Evolutionary conservation across 2,888 invertebrate genomes (phyloP).

Genomic region (Odontocerum albicorne): DNA sequence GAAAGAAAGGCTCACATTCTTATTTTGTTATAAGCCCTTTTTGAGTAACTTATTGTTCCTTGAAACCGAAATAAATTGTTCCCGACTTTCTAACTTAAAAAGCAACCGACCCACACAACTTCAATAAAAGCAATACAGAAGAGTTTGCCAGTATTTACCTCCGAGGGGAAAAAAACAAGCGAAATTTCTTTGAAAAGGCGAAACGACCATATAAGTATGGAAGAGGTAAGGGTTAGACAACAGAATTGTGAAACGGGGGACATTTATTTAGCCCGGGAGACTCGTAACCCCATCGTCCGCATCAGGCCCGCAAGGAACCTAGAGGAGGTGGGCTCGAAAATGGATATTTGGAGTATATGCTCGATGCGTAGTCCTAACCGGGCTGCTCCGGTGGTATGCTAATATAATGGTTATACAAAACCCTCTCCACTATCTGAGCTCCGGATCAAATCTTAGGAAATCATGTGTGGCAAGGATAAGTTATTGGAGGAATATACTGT

Average conservation of each 20-base stretch:
- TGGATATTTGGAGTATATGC: conserved; percentile 1
- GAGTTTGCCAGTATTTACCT: conserved; percentile 24
- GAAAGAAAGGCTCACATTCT: no score
- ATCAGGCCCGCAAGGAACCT: conserved; percentile 33
- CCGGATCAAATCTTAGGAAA: conserved; percentile 36
- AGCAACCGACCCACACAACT: conserved; percentile 15
- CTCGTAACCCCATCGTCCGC: conserved; percentile 36
- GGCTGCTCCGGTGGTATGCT: conserved; percentile 30
- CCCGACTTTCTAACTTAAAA: conserved; percentile 9
- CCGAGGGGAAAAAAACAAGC: conserved; percentile 15
- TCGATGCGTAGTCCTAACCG: conserved; percentile 17
- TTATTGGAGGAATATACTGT: conserved; percentile 29
- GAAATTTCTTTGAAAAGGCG: conserved; percentile 21
- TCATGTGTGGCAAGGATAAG: conserved; percentile 33
- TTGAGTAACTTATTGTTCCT: background rate
- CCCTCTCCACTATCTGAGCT: conserved; percentile 30
- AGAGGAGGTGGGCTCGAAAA: conserved; percentile 20
- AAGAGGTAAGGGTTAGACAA: conserved; percentile 33
- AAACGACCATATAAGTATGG: conserved; percentile 25
- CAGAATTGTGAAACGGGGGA: conserved; percentile 35
- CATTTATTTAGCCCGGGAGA: conserved; percentile 37
- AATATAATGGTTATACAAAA: conserved; percentile 35
- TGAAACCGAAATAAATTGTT: conserved; percentile 19
- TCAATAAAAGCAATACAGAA: conserved; percentile 24
- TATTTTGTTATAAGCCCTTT: no score